phyloP scores from a whole-genome alignment of 2,888 invertebrate species.

The Amaurobius ferox region DNA sequence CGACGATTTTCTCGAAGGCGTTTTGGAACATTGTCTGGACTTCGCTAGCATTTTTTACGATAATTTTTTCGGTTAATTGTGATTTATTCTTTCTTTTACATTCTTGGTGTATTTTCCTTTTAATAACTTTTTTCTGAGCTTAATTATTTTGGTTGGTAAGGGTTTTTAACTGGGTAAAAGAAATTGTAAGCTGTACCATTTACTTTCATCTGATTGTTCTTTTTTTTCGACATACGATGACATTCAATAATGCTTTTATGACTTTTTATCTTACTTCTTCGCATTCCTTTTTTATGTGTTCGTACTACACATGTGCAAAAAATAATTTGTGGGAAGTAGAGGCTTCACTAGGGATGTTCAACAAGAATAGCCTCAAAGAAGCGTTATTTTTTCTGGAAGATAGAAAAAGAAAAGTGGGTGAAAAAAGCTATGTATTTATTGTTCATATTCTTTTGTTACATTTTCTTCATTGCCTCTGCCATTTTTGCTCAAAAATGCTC shows the following conservation, averaged over 20 bases:
- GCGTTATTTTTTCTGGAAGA: too few species aligned
- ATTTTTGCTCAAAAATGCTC: too few species aligned
- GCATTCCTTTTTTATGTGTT: neutral
- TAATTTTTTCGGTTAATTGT: constrained; percentile 49
- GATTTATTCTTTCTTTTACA: constrained; percentile 57
- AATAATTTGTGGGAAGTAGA: neutral
- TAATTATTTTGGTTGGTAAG: constrained; percentile 61
- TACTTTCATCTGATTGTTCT: constrained; percentile 58
- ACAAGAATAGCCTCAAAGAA: neutral
- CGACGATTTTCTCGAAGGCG: constrained; percentile 46
- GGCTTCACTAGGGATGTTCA: neutral
- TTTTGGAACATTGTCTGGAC: constrained; percentile 49
- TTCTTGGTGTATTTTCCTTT: constrained; percentile 53
- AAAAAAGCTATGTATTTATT: too few species aligned
- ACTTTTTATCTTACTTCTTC: constrained; percentile 44
- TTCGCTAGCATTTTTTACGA: constrained; percentile 15
- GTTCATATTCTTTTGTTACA: too few species aligned
- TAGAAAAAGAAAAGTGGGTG: too few species aligned
- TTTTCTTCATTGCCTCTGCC: too few species aligned
- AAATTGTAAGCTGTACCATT: constrained; percentile 32
- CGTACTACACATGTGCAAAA: neutral
- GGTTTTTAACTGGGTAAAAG: constrained; percentile 24
- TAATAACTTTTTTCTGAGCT: constrained; percentile 61
- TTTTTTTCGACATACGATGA: constrained; percentile 29
- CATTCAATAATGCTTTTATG: constrained; percentile 65